Base-by-base conservation (phyloP, 2,113 vertebrate species). In the Gnathonemus echidnorhynchus region DNA sequence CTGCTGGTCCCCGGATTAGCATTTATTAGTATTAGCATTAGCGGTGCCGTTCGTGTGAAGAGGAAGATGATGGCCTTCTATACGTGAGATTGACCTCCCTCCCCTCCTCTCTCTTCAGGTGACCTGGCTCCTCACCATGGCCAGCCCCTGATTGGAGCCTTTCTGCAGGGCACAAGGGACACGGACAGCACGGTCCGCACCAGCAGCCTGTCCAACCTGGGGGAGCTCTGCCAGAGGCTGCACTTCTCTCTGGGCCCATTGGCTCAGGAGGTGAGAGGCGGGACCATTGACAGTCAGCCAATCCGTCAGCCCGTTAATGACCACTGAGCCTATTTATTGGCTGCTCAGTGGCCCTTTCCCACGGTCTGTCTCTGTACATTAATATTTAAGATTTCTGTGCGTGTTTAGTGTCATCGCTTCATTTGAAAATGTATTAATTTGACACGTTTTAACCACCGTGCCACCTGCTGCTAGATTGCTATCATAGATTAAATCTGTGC, bases 191-290 rank as follows among this genome's bases (percentile, higher is more conserved):
- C 92, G 0, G 93, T 98, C 66, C 91, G 98, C 24, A 97, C 98
- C 92, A 99, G 98, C 96, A 97, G 97, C 92, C 96, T 99, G 90
- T 97, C 97, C 90, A 99, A 99, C 93, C 95, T 99, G 92, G 98
- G 97, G 0, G 98, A 99, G 92, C 96, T 99, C 48, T 98, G 97
- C 93, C 97, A 97, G 94, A 95, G 85, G 56, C 94, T 99, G 5
- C 93, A 97, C 90, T 98, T 98, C 15, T 94, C 97, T 77, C 93
- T 99, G 66, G 97, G 97, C 17, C 92, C 97, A 0, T 91, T 98
- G 91, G 11, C 97, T 84, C 97, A 98, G 0, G 98, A 99, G 97
- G 98, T 99, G 96, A 92, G 21, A 0, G 10, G 48, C 53, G 31
- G 42, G 35, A 46, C 88, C 53, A 52, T n/a, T 80, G 52, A 31